phyloP scores from a whole-genome alignment of 2,888 invertebrate species.

The Thereva nobilitata region DNA sequence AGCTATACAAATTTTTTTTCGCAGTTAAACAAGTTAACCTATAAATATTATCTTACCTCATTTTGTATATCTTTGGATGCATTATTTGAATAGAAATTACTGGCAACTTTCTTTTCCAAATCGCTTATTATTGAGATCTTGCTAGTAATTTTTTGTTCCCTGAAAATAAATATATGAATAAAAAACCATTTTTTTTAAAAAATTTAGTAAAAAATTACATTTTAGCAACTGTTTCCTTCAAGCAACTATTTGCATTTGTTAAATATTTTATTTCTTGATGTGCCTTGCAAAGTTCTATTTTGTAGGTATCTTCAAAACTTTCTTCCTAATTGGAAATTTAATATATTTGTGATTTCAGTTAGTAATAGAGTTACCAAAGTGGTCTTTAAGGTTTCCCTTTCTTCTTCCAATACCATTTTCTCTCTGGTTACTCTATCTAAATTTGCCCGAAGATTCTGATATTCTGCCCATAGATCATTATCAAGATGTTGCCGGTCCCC shows the following conservation, averaged over 20 bases:
- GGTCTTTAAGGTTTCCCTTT: constrained; percentile 28
- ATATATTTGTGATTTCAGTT: no score
- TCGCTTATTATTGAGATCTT: constrained; percentile 35
- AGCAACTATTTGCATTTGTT: constrained; percentile 27
- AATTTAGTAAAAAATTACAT: constrained; percentile 10
- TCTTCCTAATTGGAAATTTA: constrained; percentile 8
- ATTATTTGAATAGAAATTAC: constrained; percentile 35
- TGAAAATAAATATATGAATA: constrained; percentile 22
- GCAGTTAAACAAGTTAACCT: not conserved
- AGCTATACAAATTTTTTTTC: no score
- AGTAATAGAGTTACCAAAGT: no score
- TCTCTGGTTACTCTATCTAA: constrained; percentile 29
- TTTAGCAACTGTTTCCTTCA: constrained; percentile 28
- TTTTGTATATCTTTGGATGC: constrained; percentile 36
- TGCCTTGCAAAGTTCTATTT: constrained; percentile 32
- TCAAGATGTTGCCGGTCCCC: constrained; percentile 12
- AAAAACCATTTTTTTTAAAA: constrained; percentile 11
- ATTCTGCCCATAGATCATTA: constrained; percentile 26
- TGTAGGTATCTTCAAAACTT: constrained; percentile 18
- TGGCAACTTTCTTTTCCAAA: constrained; percentile 34
- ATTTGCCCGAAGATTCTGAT: constrained; percentile 28
- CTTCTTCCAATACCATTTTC: constrained; percentile 30
- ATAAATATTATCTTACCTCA: constrained; percentile 30
- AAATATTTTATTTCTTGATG: constrained; percentile 36
- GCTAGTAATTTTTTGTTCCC: constrained; percentile 28